Evolutionary conservation across 2,888 invertebrate genomes (phyloP), one percentile per base, ranked within the genome.

Genomic region (Cactoblastis cactorum): DNA sequence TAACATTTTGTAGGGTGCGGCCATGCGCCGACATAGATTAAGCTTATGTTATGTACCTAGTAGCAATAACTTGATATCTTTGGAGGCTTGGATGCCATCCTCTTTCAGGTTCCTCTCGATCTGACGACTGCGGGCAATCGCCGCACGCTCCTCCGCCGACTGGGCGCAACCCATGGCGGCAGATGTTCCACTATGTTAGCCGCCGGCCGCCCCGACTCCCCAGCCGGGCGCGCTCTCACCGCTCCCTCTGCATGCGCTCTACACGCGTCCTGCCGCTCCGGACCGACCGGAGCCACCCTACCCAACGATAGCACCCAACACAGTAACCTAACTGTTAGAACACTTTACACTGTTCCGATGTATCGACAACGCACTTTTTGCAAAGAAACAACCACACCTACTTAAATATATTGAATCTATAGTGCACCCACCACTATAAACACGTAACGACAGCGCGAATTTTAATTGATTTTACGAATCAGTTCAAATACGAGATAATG

Each of bases 101-200:
- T 98, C 98, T 90, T 99, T 99, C 73, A 99, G 92, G 88, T 97
- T 96, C 90, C 96, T 97, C 91, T 99, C 99, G 80, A 99, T 99
- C 89, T 96, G 95, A 91, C 97, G 96, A 92, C 97, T 98, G 87
- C 98, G 94, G 90, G 98, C 99, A 89, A 97, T 94, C 79, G 99
- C 99, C 82, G 97, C 97, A 91, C 98, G 94, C 92, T 99, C 99
- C 91, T 99, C 99, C 74, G 98, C 98, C 91, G 98, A 98, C 95
- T 98, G 97, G 90, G 98, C 97, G 93, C 99, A 99, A 92, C 99
- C 99, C 98, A 99, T 99, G 81, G 83, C 88, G 88, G 90, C 83
- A 79, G 88, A 83, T 84, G 86, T 90, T 81, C 74, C 75, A 78
- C 75, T 72, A 76, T 78, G 82, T 84, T 78, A 78, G 81, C 86